These are phyloP conservation scores for Melanargia galathea DNA, from an alignment of 2,888 invertebrate species.

Conservation along the genomic window DNA sequence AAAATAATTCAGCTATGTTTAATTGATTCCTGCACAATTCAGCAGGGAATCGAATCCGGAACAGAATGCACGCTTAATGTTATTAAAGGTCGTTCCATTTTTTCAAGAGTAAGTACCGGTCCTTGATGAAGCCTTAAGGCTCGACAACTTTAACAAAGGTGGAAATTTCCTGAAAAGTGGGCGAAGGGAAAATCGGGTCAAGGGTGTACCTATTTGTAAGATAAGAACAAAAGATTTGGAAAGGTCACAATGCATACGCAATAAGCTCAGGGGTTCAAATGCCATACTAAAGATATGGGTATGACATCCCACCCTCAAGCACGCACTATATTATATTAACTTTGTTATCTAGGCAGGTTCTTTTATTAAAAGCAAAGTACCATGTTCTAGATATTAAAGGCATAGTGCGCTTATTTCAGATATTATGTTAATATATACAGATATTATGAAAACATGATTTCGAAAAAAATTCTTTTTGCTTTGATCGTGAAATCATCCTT, in stretches of 20 bases:
- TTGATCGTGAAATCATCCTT: too few relatives aligned
- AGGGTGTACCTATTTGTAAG: not conserved
- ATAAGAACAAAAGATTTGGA: constrained; percentile 12
- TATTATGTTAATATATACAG: too few relatives aligned
- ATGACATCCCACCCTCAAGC: not conserved
- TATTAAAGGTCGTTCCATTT: not conserved
- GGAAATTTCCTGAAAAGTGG: not conserved
- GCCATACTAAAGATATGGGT: constrained; percentile 2
- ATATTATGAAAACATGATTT: too few relatives aligned
- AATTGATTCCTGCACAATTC: too few relatives aligned
- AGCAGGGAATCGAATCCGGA: too few relatives aligned
- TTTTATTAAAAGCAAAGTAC: too few relatives aligned
- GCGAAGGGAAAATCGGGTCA: constrained; percentile 1
- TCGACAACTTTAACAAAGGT: constrained; percentile 1
- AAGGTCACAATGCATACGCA: constrained; percentile 3
- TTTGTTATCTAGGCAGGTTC: too few relatives aligned
- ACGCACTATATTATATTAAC: not conserved
- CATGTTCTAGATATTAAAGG: too few relatives aligned
- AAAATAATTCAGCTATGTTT: too few relatives aligned
- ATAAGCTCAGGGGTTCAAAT: constrained; percentile 1
- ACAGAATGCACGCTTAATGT: not conserved
- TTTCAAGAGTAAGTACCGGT: not conserved
- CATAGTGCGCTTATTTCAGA: too few relatives aligned
- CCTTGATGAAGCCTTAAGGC: not conserved
- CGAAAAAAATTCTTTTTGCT: too few relatives aligned